Evolutionary conservation across 2,797 vertebrate genomes (phyloP), one percentile per base, ranked within the genome.

Genomic region (Acanthiza pusilla): DNA sequence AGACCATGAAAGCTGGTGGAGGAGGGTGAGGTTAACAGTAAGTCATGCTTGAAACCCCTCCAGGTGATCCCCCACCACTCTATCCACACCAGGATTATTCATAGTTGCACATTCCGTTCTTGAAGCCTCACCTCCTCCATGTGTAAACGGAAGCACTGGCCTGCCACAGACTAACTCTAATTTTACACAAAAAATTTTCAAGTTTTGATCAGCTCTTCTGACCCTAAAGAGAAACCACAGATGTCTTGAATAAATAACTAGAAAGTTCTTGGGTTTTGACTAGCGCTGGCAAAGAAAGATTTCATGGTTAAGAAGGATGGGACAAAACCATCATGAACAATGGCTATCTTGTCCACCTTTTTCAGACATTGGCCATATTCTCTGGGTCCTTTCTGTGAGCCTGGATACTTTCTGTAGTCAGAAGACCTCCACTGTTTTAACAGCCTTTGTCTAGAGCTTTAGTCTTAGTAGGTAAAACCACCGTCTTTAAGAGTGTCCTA

Each of bases 61-160:
- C 25, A 63, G 29, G 23, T 1, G 0, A 47, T 50, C 7, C 11
- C 14, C 7, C 12, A 30, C 7, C 2, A 10, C 36, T 63, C 30
- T 47, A 67, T 20, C 73, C 29, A 7, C 25, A 12, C 8, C 10
- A 13, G 20, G 22, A 47, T 26, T 43, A 32, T 51, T 15, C 62
- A 32, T 15, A 62, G 25, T 13, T 48, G 8, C 6, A 47, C 26
- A 32, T 26, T 77, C 14, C 25, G 10, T 45, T 87, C 30, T 5
- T 76, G 53, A 77, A 83, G 6, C 40, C 27, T 66, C 16, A 1
- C 8, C 42, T 54, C 38, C 8, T 21, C 54, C 5, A 21, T 26
- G 0, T 20, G 11, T 16, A 66, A 53, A n/a, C 25, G 58, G 55
- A 85, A 70, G 9, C 36, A 60, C 5, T 4, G 2, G 14, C 11